Percentiles rank a stretch among this genome's conserved stretches.
These are phyloP conservation scores for Apamea anceps DNA, from an alignment of 2,888 invertebrate genomes.

Conservation along the genomic window DNA sequence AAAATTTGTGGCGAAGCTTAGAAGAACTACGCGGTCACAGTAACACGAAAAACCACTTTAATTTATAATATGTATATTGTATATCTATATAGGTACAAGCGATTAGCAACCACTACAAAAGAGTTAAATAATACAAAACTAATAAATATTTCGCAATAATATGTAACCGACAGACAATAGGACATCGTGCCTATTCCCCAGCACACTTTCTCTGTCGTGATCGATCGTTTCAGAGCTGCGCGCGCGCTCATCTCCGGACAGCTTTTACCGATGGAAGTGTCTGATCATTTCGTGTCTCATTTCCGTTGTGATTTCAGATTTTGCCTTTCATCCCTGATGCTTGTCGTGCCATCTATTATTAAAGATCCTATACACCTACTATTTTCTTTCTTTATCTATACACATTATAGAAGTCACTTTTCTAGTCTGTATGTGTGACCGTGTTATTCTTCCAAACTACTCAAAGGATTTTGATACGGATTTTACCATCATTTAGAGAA, in stretches of 20 bases:
- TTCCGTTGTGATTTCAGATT: slow-evolving; percentile 58
- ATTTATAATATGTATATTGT: not conserved
- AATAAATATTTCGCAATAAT: slow-evolving; percentile 59
- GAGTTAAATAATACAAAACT: slow-evolving; percentile 43
- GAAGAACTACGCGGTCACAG: not conserved
- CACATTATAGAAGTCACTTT: too few relatives aligned
- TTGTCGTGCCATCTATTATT: not conserved
- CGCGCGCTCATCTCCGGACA: slow-evolving; percentile 51
- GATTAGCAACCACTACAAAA: slow-evolving; percentile 13
- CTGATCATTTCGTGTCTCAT: slow-evolving; percentile 56
- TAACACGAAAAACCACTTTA: not conserved
- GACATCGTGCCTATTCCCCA: slow-evolving; percentile 66
- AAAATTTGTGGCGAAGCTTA: not conserved
- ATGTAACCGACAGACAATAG: slow-evolving; percentile 61
- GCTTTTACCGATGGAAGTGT: slow-evolving; percentile 33
- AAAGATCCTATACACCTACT: not conserved
- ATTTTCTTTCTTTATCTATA: too few relatives aligned
- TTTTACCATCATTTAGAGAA: not conserved
- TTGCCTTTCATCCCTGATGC: slow-evolving; percentile 10
- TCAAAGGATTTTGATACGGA: not conserved
- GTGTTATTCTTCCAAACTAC: too few relatives aligned
- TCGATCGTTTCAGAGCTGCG: slow-evolving; percentile 68
- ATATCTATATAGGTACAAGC: not conserved
- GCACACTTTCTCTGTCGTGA: slow-evolving; percentile 79
- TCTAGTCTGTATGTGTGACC: too few relatives aligned